Conservation (phyloP, 2,888 invertebrate genomes). For the Dermolepida albohirtum region DNA sequence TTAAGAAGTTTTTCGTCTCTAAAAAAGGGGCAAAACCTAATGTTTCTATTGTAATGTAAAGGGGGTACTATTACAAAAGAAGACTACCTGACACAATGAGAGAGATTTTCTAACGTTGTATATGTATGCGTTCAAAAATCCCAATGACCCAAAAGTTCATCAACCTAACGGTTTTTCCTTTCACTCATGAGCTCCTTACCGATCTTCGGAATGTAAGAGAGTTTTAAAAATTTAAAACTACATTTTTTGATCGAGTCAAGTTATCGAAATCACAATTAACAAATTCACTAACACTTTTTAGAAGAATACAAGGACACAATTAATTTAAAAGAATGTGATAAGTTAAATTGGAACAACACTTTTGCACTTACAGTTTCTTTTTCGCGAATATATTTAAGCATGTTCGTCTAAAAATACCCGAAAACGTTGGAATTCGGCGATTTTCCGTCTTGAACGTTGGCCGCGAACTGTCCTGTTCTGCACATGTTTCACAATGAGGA, state of each 20-base stretch:
- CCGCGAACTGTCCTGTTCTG: conserved; percentile 6
- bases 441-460: conserved; percentile 12
- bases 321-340: too few species aligned
- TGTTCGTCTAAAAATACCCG: conserved; percentile 17
- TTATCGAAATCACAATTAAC: not conserved
- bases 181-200: too few species aligned
- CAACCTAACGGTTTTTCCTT: conserved; percentile 2
- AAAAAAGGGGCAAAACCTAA: too few species aligned
- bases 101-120: not conserved
- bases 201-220: not conserved
- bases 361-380: not conserved
- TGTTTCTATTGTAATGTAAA: too few species aligned
- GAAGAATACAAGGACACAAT: too few species aligned
- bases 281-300: not conserved
- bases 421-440: conserved; percentile 5
- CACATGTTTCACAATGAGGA: conserved; percentile 11
- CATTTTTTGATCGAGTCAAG: not conserved
- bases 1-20: too few species aligned
- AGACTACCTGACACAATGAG: conserved; percentile 8
- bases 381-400: conserved; percentile 4
- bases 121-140: conserved; percentile 8
- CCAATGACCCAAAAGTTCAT: conserved; percentile 18
- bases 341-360: too few species aligned
- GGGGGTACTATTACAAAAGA: not conserved
- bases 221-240: not conserved